Evolutionary conservation across 2,797 vertebrate species (phyloP), one percentile per base, ranked within the genome.

Genomic region (Hozukius guyotensis): DNA sequence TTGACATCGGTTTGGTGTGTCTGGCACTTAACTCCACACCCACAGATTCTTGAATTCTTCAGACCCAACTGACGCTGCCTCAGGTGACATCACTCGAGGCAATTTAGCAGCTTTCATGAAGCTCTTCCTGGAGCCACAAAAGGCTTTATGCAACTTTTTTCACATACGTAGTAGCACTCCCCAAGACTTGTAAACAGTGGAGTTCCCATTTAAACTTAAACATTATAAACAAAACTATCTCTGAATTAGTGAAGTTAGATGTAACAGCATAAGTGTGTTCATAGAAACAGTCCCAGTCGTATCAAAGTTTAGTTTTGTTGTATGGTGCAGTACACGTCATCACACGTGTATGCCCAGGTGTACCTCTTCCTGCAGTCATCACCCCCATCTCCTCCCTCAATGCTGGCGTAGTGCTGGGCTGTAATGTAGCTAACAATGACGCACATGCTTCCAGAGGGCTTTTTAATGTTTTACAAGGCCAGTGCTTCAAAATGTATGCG

Each of bases 391-490:
- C 69, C 24, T 55, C 57, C 61, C 29, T 83, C 24, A 20, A 20
- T 80, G 84, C 84, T 80, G 63, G 34, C 12, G n/a, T 76, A 56
- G 72, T 52, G 64, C 60, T 75, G 63, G 59, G 25, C 83, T 80
- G 69, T 90, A 81, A 92, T 82, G 81, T 88, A 81, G 80, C 83
- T 57, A 82, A 86, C 84, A 89, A 89, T 94, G 91, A 90, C 77
- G 82, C 90, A 92, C 81, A 72, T 80, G 74, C 81, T 90, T 88
- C 89, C 81, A 75, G 62, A 83, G 82, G 83, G 77, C 87, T 92
- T 88, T 93, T 94, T 92, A 95, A 95, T 93, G 89, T 95, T 95
- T 94, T 91, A 95, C 94, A 90, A 90, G 93, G 79, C 84, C 82
- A 46, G 71, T 52, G 83, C 85, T 94, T 93, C 79, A 87, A 92